These are phyloP conservation scores for Crossoptilon crossoptilon DNA, from an alignment of 2,797 vertebrate genomes.

Conservation along the genomic window DNA sequence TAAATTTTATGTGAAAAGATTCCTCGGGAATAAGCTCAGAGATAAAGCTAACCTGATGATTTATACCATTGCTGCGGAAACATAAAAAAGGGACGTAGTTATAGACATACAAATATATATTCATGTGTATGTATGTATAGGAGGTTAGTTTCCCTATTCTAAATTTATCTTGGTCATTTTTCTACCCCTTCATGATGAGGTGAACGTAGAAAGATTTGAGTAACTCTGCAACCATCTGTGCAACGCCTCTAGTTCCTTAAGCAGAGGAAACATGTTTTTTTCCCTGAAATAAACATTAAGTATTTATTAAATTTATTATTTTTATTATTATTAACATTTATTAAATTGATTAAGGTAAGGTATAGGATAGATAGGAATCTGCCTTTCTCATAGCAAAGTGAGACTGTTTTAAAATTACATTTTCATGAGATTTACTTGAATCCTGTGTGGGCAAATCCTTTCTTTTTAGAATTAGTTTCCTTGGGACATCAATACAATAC, in stretches of 20 bases:
- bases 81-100: neutral
- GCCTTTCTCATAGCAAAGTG: neutral
- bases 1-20: neutral
- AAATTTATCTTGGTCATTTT: neutral
- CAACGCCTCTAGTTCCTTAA: neutral
- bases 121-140: neutral
- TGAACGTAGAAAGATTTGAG: neutral
- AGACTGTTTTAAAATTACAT: constrained; percentile 61
- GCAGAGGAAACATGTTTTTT: neutral
- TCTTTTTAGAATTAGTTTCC: constrained; percentile 61
- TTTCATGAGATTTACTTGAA: constrained; percentile 65
- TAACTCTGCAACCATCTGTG: neutral
- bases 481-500: constrained; percentile 49
- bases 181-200: neutral
- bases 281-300: neutral
- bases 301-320: neutral
- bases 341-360: neutral
- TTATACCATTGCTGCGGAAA: neutral
- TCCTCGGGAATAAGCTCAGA: neutral
- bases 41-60: neutral
- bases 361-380: constrained; percentile 36
- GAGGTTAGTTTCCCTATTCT: neutral
- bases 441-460: constrained; percentile 58
- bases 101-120: neutral
- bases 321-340: neutral